Conservation (phyloP, 2,113 vertebrate genomes). For the Pluvianellus socialis region DNA sequence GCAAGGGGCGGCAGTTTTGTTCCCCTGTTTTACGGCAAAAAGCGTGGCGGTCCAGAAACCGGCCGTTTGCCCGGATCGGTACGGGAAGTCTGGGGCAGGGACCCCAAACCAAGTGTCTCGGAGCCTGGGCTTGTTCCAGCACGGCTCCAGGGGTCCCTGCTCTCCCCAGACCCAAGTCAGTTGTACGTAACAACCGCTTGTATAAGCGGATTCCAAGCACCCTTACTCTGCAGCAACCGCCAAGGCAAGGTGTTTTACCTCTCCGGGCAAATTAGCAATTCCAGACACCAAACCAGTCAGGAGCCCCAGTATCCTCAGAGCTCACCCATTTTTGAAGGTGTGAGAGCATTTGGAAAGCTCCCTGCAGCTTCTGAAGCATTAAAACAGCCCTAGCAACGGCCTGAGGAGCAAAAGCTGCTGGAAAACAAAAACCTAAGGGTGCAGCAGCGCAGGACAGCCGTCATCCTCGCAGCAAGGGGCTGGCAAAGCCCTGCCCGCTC, state of each 20-base stretch:
- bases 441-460: neutral
- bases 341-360: neutral
- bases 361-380: neutral
- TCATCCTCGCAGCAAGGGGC: neutral
- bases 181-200: neutral
- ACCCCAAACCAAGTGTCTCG: rapidly evolving
- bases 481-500: neutral
- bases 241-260: neutral
- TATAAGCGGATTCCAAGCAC: neutral
- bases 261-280: neutral
- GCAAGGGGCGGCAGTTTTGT: neutral
- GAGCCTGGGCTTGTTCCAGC: neutral
- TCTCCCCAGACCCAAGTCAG: neutral
- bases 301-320: neutral
- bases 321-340: neutral
- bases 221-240: neutral
- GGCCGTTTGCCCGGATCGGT: neutral
- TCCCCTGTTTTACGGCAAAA: neutral
- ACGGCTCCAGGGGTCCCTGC: neutral
- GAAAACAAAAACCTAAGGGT: rapidly evolving
- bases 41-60: neutral
- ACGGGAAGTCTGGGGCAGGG: neutral
- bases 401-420: neutral
- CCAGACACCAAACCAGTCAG: neutral
- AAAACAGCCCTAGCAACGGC: neutral